Conservation (phyloP, 2,797 vertebrate species). For the Neosilurus mollespiculum region DNA sequence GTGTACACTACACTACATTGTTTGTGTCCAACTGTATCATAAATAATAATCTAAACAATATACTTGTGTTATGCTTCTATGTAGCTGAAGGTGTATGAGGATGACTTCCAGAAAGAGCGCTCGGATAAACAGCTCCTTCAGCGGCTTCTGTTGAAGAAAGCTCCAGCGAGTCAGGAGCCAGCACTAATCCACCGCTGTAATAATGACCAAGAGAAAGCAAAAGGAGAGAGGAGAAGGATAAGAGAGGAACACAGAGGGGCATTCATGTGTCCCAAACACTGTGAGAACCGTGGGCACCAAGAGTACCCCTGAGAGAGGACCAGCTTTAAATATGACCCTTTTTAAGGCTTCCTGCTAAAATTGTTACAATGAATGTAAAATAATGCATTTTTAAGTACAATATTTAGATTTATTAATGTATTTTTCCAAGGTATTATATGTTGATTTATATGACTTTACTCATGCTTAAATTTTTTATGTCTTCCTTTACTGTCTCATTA, state of each 20-base stretch:
- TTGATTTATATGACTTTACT: not conserved
- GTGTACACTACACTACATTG: not conserved
- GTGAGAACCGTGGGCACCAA: constrained; percentile 50
- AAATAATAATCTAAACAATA: not conserved
- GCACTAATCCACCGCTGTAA: constrained; percentile 79
- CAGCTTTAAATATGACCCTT: not conserved
- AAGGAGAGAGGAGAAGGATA: constrained; percentile 55
- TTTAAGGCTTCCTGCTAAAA: not conserved
- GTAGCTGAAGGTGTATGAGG: constrained; percentile 80
- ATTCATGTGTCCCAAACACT: constrained; percentile 66
- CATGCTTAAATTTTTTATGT: not conserved
- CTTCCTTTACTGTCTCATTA: not conserved
- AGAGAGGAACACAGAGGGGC: constrained; percentile 51
- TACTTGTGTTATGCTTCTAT: not conserved
- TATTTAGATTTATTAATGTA: not conserved
- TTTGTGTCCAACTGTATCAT: not conserved
- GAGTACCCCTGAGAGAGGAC: constrained; percentile 50
- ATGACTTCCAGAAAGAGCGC: constrained; percentile 77
- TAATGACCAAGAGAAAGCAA: constrained; percentile 63
- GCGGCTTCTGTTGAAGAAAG: constrained; percentile 74
- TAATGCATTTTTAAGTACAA: not conserved
- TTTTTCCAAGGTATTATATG: not conserved
- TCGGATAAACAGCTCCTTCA: constrained; percentile 81
- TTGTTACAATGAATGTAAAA: no score
- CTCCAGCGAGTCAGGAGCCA: constrained; percentile 58